Evolutionary conservation across 2,113 vertebrate species (phyloP).

Genomic region (Anthoscopus minutus): DNA sequence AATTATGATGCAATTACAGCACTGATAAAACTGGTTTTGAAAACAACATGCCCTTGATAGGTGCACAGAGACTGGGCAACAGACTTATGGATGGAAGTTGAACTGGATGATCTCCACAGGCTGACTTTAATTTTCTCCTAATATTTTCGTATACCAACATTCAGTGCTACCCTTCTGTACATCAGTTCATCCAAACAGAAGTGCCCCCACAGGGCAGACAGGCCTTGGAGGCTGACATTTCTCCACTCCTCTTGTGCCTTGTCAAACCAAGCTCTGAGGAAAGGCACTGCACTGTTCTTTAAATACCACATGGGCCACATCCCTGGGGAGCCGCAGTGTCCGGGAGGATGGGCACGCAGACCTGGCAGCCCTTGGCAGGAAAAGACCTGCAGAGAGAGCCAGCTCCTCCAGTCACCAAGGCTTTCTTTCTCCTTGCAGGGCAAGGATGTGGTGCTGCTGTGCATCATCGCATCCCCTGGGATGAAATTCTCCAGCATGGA

Average conservation of each 20-base stretch:
- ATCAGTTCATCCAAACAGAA: not conserved
- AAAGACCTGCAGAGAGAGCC: not conserved
- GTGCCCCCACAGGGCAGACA: not conserved
- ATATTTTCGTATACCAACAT: not conserved
- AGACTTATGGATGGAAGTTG: not conserved
- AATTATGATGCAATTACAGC: not conserved
- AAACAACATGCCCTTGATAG: not conserved
- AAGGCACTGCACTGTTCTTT: not conserved
- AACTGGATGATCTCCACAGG: not conserved
- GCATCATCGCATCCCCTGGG: fast-evolving
- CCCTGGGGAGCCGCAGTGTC: not conserved
- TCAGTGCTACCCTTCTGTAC: not conserved
- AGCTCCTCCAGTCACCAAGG: not conserved
- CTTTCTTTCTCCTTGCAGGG: not conserved
- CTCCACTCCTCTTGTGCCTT: not conserved
- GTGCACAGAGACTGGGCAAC: not conserved
- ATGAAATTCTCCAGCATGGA: not conserved
- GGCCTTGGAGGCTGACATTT: not conserved
- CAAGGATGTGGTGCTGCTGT: not conserved
- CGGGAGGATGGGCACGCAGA: not conserved
- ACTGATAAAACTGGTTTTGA: not conserved
- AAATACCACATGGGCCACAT: not conserved
- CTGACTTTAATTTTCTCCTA: not conserved
- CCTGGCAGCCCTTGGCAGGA: not conserved
- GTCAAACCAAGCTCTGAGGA: not conserved